A percentile compares a stretch with the other conserved stretches of the same genome.
phyloP scores from a whole-genome alignment of 92 coral and sea anemone genomes.

The Parazoanthus swiftii region DNA sequence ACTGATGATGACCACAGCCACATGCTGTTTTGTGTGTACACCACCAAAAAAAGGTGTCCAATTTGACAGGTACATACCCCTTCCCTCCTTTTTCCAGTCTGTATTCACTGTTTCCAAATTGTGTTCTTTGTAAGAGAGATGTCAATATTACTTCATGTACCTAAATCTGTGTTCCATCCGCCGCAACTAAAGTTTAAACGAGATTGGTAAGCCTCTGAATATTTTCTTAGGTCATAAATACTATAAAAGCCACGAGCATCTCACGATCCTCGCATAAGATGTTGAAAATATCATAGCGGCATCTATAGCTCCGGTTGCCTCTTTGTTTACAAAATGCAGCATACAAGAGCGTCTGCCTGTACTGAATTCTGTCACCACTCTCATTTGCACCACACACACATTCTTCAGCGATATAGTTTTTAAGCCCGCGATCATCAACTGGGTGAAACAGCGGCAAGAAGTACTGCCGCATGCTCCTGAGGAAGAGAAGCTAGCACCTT shows the following conservation, averaged over 20 bases:
- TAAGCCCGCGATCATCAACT: conserved; percentile 32
- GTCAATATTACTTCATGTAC: too few species aligned
- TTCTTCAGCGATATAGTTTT: background rate
- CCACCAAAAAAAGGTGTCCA: too few species aligned
- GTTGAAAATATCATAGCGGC: background rate
- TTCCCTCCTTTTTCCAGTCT: too few species aligned
- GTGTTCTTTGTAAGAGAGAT: too few species aligned
- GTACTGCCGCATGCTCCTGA: conserved; percentile 83
- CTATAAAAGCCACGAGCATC: background rate
- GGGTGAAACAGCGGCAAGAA: conserved; percentile 63
- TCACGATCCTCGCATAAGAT: background rate
- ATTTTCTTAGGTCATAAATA: background rate
- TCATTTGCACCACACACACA: background rate
- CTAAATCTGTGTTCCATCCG: too few species aligned
- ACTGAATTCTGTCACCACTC: background rate
- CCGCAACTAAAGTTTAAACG: background rate
- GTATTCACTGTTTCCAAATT: too few species aligned
- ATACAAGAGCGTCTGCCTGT: background rate
- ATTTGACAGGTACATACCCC: too few species aligned
- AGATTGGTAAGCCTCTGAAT: background rate
- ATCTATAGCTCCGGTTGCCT: background rate
- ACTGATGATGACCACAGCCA: too few species aligned
- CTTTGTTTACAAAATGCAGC: background rate
- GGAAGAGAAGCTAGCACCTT: conserved; percentile 69
- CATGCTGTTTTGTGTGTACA: too few species aligned